These are phyloP conservation scores for Callimorpha dominula DNA, from an alignment of 2,888 invertebrate species.

Conservation along the genomic window DNA sequence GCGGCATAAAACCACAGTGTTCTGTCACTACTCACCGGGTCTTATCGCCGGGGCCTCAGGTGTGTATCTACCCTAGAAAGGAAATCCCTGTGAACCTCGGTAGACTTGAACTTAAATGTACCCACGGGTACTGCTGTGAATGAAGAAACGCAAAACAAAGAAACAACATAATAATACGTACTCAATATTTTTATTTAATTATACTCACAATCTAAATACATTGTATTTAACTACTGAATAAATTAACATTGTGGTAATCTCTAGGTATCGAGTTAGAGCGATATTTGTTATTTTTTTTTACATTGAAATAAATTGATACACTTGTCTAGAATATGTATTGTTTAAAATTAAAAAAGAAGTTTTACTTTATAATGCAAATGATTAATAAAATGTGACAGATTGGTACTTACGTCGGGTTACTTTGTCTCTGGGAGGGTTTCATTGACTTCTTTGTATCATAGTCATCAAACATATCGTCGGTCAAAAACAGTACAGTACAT, in stretches of 20 bases:
- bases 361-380: constrained; percentile 19
- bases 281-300: constrained; percentile 53
- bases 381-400: neutral
- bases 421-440: neutral
- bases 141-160: neutral
- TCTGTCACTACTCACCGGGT: too few relatives aligned
- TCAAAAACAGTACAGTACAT: too few relatives aligned
- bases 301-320: constrained; percentile 39
- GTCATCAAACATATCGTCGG: too few relatives aligned
- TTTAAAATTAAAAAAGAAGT: constrained; percentile 24
- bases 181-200: constrained; percentile 78
- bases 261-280: constrained; percentile 63
- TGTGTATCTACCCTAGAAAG: too few relatives aligned
- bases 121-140: too few relatives aligned
- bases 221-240: constrained; percentile 80
- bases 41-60: too few relatives aligned
- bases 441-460: neutral
- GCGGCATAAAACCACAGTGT: too few relatives aligned
- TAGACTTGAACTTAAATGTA: too few relatives aligned
- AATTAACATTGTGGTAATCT: constrained; percentile 76
- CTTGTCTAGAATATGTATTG: constrained; percentile 34
- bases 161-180: constrained; percentile 44
- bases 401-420: neutral
- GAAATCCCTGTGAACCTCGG: too few relatives aligned
- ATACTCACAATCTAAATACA: constrained; percentile 84